These are phyloP conservation scores for Phocides pigmalion DNA, from an alignment of 1,140 invertebrate species.

Conservation along the genomic window DNA sequence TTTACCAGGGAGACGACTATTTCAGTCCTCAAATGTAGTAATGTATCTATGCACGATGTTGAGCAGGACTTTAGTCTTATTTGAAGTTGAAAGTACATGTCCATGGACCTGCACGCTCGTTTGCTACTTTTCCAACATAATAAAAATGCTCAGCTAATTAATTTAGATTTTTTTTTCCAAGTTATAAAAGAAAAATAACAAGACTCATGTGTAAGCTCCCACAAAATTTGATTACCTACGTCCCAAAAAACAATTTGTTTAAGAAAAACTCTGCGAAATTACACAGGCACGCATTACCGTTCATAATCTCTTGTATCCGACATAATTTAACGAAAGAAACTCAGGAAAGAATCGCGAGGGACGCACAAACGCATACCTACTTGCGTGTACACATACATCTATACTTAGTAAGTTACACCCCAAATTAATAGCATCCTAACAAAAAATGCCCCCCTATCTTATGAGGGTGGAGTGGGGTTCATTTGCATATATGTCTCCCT, in stretches of 20 bases:
- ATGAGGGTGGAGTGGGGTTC: conserved; percentile 66
- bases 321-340: conserved; percentile 76
- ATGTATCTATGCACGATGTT: too few species aligned
- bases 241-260: conserved; percentile 23
- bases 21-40: too few species aligned
- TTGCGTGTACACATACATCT: conserved; percentile 56
- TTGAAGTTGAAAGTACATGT: too few species aligned
- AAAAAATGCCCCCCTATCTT: conserved; percentile 79
- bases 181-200: neutral
- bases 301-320: conserved; percentile 72
- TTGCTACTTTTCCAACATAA: too few species aligned
- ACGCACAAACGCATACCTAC: conserved; percentile 62
- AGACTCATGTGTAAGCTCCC: conserved; percentile 2
- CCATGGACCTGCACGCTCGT: too few species aligned
- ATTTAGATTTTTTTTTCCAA: too few species aligned
- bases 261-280: conserved; percentile 23
- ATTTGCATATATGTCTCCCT: conserved; percentile 83
- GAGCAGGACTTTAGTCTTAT: too few species aligned
- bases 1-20: too few species aligned
- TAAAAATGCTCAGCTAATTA: too few species aligned
- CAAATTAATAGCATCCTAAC: conserved; percentile 83
- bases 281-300: conserved; percentile 48
- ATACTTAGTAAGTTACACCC: conserved; percentile 77
- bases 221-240: conserved; percentile 31
- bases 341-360: conserved; percentile 47